A percentile compares a stretch with the other conserved stretches of the same genome.
Evolutionary conservation across 2,797 vertebrate species (phyloP).

Genomic region (Choloepus didactylus): DNA sequence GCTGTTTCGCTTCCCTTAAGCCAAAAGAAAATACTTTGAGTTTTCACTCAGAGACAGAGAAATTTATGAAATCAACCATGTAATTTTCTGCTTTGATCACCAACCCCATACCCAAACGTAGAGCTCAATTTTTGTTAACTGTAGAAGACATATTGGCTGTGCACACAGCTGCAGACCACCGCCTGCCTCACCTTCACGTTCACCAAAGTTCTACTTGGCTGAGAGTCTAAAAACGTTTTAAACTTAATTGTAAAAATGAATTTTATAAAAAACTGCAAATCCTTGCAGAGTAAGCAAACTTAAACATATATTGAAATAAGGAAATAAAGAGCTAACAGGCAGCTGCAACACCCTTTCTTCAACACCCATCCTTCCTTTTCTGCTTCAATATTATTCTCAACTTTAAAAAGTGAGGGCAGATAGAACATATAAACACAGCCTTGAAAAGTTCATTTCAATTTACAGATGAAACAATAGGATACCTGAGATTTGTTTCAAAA

Average conservation of each 20-base stretch:
- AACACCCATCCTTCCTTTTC: background rate
- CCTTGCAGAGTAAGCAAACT: background rate
- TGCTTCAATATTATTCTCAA: background rate
- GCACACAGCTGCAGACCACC: no score
- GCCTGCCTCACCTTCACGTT: no score
- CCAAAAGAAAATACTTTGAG: background rate
- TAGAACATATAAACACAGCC: accelerated
- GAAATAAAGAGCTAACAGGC: background rate
- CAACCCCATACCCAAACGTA: accelerated
- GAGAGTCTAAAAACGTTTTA: no score
- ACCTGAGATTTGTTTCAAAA: no score
- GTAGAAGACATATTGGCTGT: no score
- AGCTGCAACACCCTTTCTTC: background rate
- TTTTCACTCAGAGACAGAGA: background rate
- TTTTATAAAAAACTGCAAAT: accelerated
- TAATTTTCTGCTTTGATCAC: no score
- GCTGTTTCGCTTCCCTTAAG: no score
- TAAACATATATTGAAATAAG: accelerated
- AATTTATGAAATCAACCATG: background rate
- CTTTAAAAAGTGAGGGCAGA: background rate
- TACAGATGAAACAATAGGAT: background rate
- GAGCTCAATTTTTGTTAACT: background rate
- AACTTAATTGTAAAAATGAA: background rate
- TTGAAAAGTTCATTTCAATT: background rate
- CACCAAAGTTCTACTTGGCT: no score